A percentile compares a stretch with the other conserved stretches of the same genome.
Evolutionary conservation across 2,113 vertebrate genomes (phyloP).

Genomic region (Cisticola juncidis): DNA sequence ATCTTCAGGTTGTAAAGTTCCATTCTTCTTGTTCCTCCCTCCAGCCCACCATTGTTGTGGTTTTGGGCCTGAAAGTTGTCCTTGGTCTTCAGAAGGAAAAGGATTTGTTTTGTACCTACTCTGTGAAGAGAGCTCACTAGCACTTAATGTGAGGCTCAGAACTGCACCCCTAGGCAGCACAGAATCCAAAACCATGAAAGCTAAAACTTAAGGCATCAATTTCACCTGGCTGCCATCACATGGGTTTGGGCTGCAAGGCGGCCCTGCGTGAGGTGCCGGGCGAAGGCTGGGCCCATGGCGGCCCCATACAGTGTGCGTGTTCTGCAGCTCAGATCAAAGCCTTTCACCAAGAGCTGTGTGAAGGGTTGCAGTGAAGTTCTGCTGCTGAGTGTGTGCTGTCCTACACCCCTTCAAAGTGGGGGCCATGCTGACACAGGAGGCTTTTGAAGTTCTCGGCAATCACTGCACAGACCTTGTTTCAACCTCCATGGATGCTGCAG

Average conservation of each 20-base stretch:
- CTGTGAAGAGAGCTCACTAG: no score
- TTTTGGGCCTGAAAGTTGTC: no score
- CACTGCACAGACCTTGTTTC: neutral
- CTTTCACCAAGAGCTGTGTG: neutral
- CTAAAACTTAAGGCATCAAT: no score
- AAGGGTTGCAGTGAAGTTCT: neutral
- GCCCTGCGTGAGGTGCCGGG: neutral
- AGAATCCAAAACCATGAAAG: no score
- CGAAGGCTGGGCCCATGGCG: fast-evolving
- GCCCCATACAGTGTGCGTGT: fast-evolving
- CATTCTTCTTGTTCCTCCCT: no score
- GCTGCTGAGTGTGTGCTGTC: neutral
- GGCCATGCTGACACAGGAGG: neutral
- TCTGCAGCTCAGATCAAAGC: neutral
- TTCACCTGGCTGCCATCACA: neutral
- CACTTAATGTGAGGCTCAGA: no score
- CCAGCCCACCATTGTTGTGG: no score
- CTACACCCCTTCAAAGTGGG: neutral
- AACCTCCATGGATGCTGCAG: fast-evolving
- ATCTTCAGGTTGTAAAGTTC: no score
- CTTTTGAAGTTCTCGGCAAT: neutral
- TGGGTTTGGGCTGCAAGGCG: fast-evolving
- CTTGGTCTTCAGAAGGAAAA: no score
- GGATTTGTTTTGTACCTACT: no score
- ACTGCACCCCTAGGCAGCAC: no score